A percentile compares a stretch with the other conserved stretches of the same genome.
phyloP scores from a whole-genome alignment of 1,140 invertebrate genomes.

The Hylyphantes graminicola region DNA sequence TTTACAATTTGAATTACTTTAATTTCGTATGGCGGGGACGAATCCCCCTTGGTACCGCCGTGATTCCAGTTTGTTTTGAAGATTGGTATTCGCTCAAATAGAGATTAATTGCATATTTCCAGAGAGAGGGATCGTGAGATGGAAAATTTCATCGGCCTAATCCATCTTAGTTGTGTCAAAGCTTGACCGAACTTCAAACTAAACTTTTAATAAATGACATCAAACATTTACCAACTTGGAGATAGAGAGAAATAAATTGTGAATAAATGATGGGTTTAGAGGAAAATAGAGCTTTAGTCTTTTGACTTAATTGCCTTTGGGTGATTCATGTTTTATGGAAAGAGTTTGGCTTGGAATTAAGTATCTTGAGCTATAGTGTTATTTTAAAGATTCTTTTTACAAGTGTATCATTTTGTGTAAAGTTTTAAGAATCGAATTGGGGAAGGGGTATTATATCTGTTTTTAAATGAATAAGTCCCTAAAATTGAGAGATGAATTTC shows the following conservation, averaged over 20 bases:
- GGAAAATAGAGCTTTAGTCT: neutral
- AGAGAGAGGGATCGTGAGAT: constrained; percentile 4
- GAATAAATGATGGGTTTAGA: neutral
- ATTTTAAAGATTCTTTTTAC: neutral
- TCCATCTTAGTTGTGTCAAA: constrained; percentile 22
- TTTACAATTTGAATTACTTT: constrained; percentile 50
- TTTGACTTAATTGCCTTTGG: constrained; percentile 20
- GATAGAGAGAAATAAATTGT: constrained; percentile 6
- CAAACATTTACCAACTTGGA: constrained; percentile 17
- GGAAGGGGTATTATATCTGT: too few relatives aligned
- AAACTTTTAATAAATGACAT: constrained; percentile 38
- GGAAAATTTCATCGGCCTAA: constrained; percentile 1
- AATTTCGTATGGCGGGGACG: constrained; percentile 43
- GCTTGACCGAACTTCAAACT: constrained; percentile 36
- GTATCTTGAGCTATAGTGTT: neutral
- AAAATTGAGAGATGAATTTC: too few relatives aligned
- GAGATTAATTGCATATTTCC: constrained; percentile 55
- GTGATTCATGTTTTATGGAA: neutral
- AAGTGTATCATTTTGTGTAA: neutral
- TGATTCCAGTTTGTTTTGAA: constrained; percentile 21
- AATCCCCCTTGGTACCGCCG: constrained; percentile 1
- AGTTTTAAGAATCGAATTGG: too few relatives aligned
- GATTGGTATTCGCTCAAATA: constrained; percentile 4
- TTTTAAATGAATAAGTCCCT: too few relatives aligned
- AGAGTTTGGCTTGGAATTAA: constrained; percentile 6